Percentiles rank a stretch among this genome's conserved stretches.
Conservation (phyloP, 2,888 invertebrate genomes). For the Microctonus aethiopoides region DNA sequence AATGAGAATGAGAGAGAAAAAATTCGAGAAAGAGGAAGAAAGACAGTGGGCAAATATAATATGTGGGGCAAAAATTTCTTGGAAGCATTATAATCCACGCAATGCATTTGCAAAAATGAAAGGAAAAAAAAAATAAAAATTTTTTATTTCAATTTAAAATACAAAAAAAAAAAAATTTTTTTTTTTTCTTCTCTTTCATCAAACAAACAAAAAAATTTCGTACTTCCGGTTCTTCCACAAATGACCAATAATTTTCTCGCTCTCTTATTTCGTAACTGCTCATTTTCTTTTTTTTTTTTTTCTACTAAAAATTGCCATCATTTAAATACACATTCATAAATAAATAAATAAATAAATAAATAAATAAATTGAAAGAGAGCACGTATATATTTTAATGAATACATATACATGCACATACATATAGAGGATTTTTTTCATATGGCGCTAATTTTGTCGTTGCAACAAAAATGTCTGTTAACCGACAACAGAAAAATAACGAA, state of each 20-base stretch:
- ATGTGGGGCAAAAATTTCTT: background rate
- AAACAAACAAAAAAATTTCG: background rate
- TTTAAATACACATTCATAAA: no score
- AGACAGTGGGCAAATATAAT: background rate
- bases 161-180: background rate
- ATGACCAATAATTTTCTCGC: constrained; percentile 34
- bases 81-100: background rate
- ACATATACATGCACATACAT: no score
- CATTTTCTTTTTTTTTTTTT: background rate
- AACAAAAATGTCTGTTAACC: constrained; percentile 35
- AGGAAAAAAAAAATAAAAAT: background rate
- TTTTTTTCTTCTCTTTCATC: constrained; percentile 21
- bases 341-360: no score
- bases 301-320: no score
- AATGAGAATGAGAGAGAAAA: background rate
- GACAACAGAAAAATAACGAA: constrained; percentile 28
- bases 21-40: background rate
- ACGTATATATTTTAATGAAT: no score
- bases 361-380: no score
- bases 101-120: background rate
- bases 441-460: constrained; percentile 43
- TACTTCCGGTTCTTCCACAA: constrained; percentile 33
- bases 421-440: constrained; percentile 19
- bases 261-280: no score
- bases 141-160: constrained; percentile 1